Percentiles rank a stretch among this genome's conserved stretches.
Evolutionary conservation across 2,888 invertebrate species (phyloP).

Genomic region (Cryptocheilus praepositus): DNA sequence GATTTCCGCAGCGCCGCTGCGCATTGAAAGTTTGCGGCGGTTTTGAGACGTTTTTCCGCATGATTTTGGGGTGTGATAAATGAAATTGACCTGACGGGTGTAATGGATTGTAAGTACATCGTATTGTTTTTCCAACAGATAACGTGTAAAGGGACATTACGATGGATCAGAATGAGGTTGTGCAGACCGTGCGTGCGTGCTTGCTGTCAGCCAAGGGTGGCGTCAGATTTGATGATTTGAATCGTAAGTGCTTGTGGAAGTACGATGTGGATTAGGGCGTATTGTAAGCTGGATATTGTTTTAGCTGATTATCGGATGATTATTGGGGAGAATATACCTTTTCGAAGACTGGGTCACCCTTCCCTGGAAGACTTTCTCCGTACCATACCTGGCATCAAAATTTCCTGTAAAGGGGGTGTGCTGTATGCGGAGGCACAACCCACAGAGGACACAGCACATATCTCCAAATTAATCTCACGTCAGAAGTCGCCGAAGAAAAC

Average conservation of each 20-base stretch:
- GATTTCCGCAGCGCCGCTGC: too few species aligned
- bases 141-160: background rate
- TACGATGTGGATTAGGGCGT: background rate
- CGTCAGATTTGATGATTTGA: constrained; percentile 74
- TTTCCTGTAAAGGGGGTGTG: constrained; percentile 76
- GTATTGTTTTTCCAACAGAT: too few species aligned
- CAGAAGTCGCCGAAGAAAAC: constrained; percentile 66
- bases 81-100: too few species aligned
- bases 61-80: too few species aligned
- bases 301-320: constrained; percentile 80
- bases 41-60: too few species aligned
- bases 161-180: constrained; percentile 45
- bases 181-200: constrained; percentile 53
- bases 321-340: constrained; percentile 81
- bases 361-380: constrained; percentile 79
- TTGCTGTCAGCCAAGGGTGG: constrained; percentile 57
- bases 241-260: constrained; percentile 75
- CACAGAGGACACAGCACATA: constrained; percentile 79
- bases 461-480: constrained; percentile 73
- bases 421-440: constrained; percentile 78
- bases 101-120: too few species aligned
- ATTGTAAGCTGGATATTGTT: constrained; percentile 57
- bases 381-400: constrained; percentile 78
- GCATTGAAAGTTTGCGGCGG: too few species aligned
- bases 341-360: constrained; percentile 78